Evolutionary conservation across 2,888 invertebrate species (phyloP).

Genomic region (Tinea trinotella): DNA sequence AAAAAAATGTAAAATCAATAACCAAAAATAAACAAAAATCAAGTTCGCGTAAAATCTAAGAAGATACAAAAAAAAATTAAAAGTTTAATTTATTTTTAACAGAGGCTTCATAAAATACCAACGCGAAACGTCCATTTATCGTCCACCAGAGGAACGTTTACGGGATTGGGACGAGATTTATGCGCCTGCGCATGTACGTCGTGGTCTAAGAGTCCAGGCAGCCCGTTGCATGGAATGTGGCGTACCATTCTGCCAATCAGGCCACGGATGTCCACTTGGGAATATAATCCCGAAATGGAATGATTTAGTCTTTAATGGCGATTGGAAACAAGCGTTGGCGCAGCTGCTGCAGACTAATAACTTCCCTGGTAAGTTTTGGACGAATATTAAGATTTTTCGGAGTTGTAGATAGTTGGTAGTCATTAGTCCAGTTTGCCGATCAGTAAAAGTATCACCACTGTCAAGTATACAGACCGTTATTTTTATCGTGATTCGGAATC

Average conservation of each 20-base stretch:
- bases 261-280: conserved; percentile 95
- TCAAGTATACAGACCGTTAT: too few species aligned
- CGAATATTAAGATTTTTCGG: too few species aligned
- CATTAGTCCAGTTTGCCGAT: too few species aligned
- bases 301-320: conserved; percentile 92
- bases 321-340: conserved; percentile 94
- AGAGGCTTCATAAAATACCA: conserved; percentile 98
- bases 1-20: too few species aligned
- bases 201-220: conserved; percentile 91
- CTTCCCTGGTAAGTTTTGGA: conserved; percentile 80
- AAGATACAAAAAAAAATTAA: too few species aligned
- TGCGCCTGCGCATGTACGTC: conserved; percentile 86
- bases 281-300: conserved; percentile 99
- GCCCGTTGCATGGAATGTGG: conserved; percentile 99
- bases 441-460: too few species aligned
- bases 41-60: too few species aligned
- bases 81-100: conserved; percentile 24
- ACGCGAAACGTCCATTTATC: conserved; percentile 88
- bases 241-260: conserved; percentile 97
- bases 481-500: too few species aligned
- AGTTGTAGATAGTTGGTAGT: too few species aligned
- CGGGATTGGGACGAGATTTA: conserved; percentile 99
- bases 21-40: too few species aligned
- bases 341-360: conserved; percentile 98
- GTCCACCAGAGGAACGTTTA: conserved; percentile 86